phyloP scores from a whole-genome alignment of 2,797 vertebrate species.

The Lepilemur ruficaudatus region DNA sequence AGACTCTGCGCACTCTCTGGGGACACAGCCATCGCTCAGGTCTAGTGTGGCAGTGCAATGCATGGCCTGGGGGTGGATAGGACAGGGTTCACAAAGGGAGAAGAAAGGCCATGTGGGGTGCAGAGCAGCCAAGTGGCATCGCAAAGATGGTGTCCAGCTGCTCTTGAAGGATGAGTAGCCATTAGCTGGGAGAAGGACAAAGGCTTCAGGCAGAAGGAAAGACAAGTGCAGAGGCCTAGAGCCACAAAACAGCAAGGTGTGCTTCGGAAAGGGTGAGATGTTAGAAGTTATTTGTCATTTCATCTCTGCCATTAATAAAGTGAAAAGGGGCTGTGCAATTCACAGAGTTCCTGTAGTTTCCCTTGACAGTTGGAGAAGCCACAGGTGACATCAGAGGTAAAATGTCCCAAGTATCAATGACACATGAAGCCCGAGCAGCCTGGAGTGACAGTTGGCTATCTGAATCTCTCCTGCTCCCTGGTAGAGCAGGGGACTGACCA shows the following conservation, averaged over 20 bases:
- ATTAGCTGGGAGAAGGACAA: background rate
- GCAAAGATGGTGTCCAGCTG: background rate
- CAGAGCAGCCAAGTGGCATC: background rate
- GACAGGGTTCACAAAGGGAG: background rate
- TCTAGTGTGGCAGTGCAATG: too few relatives aligned
- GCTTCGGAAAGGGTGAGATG: background rate
- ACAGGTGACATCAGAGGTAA: background rate
- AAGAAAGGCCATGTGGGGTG: background rate
- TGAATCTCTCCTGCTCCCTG: background rate
- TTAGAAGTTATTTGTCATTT: background rate
- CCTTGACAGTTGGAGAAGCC: background rate
- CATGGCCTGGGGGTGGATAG: background rate
- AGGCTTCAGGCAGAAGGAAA: background rate
- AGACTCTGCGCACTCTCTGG: background rate
- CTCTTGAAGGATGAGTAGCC: background rate
- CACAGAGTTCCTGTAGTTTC: background rate
- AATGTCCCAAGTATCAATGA: too few relatives aligned
- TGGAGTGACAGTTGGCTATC: background rate
- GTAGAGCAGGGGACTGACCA: background rate
- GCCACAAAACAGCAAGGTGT: background rate
- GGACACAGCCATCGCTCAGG: background rate
- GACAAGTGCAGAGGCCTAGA: background rate
- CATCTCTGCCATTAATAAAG: background rate
- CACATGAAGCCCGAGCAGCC: background rate
- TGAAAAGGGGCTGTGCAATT: background rate